Percentiles rank a stretch among this genome's conserved stretches.
phyloP scores from a whole-genome alignment of 2,797 vertebrate species.

The Synanceia verrucosa region DNA sequence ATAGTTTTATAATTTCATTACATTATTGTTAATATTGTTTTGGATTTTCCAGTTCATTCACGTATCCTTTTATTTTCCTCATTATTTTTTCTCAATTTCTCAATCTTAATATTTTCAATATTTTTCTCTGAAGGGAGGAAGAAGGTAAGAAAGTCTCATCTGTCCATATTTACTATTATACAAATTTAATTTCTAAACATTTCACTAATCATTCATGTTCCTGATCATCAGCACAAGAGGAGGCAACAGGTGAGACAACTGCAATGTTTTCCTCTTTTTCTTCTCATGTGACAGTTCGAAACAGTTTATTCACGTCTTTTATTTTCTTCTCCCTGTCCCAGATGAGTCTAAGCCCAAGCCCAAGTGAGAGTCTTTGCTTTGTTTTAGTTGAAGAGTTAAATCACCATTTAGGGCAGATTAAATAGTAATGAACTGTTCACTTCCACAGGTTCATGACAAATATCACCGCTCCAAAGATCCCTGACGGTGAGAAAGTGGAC shows the following conservation, averaged over 20 bases:
- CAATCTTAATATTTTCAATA: no score
- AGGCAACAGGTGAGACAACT: conserved; percentile 35
- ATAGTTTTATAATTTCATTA: background rate
- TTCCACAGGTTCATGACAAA: conserved; percentile 79
- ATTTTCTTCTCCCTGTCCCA: conserved; percentile 22
- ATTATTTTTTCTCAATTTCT: no score
- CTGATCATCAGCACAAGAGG: conserved; percentile 39
- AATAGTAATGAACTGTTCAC: background rate
- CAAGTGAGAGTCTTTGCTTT: conserved; percentile 70
- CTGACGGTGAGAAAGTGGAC: conserved; percentile 98
- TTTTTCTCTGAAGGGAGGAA: conserved; percentile 68
- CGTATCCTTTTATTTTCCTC: background rate
- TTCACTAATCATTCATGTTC: conserved; percentile 12
- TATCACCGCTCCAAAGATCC: conserved; percentile 91
- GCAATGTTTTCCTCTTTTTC: background rate
- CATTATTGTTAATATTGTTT: background rate
- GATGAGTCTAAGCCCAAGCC: conserved; percentile 81
- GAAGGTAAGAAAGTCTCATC: conserved; percentile 66
- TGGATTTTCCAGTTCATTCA: background rate
- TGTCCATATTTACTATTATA: background rate
- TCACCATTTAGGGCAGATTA: background rate
- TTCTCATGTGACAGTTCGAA: background rate
- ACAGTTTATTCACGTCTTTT: background rate
- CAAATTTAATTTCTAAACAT: background rate
- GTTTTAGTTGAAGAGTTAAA: background rate